Evolutionary conservation across 2,797 vertebrate species (phyloP).

Genomic region (Capromys pilorides): DNA sequence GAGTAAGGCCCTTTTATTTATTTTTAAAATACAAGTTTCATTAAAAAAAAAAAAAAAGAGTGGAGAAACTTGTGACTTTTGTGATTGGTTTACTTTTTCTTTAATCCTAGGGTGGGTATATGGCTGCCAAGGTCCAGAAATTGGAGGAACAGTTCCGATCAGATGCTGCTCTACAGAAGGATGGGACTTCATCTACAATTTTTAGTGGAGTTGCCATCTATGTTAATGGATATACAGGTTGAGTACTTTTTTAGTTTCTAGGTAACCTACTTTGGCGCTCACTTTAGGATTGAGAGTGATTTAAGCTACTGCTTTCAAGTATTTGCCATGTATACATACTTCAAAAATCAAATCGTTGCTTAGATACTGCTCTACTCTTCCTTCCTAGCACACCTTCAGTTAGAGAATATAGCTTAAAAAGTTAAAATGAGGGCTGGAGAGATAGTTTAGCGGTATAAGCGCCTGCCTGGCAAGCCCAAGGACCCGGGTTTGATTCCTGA

Average conservation of each 20-base stretch:
- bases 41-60: neutral
- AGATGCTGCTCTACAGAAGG: conserved; percentile 92
- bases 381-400: neutral
- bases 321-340: conserved; percentile 14
- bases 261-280: neutral
- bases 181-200: conserved; percentile 90
- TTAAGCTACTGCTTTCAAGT: conserved; percentile 20
- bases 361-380: neutral
- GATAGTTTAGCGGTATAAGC: too few relatives aligned
- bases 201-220: conserved; percentile 96
- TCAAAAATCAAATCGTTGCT: neutral
- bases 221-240: conserved; percentile 98
- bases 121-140: conserved; percentile 97
- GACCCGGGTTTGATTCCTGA: too few relatives aligned
- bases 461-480: too few relatives aligned
- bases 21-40: neutral
- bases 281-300: conserved; percentile 25
- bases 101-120: conserved; percentile 93
- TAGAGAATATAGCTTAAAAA: neutral
- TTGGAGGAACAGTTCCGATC: conserved; percentile 95
- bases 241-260: conserved; percentile 66
- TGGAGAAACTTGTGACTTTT: neutral
- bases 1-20: neutral
- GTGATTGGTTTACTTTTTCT: conserved; percentile 59
- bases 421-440: neutral